Conservation (phyloP, 1,140 invertebrate species). For the Trachelipus rathkii region DNA sequence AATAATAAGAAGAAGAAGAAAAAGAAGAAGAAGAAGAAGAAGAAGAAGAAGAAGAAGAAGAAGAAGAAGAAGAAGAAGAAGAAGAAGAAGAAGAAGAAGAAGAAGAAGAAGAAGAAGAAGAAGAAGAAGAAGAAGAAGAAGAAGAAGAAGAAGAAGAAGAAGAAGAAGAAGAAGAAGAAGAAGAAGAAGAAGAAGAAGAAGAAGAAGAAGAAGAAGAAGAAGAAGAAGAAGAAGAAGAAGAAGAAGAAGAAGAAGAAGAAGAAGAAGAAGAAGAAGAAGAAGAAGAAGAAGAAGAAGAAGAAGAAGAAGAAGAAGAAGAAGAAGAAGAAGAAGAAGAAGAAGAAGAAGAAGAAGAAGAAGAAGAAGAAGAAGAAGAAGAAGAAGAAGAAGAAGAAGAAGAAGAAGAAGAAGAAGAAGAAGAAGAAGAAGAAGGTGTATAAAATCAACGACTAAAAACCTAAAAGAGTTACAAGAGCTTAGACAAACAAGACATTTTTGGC, state of each 20-base stretch:
- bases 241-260: neutral
- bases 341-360: conserved; percentile 3
- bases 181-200: neutral
- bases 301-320: neutral
- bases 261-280: conserved; percentile 10
- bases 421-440: too few relatives aligned
- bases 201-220: neutral
- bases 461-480: neutral
- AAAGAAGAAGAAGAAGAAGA: too few relatives aligned
- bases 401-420: conserved; percentile 4
- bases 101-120: neutral
- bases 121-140: neutral
- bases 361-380: conserved; percentile 10
- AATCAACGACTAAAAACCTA: neutral
- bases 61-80: too few relatives aligned
- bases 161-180: neutral
- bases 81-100: neutral
- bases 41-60: neutral
- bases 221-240: neutral
- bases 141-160: neutral
- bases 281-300: neutral
- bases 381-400: conserved; percentile 5
- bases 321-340: neutral
- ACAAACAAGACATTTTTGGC: neutral
- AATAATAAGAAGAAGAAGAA: too few relatives aligned